Evolutionary conservation across 2,113 vertebrate genomes (phyloP).

Genomic region (Paraplagusia blochii): DNA sequence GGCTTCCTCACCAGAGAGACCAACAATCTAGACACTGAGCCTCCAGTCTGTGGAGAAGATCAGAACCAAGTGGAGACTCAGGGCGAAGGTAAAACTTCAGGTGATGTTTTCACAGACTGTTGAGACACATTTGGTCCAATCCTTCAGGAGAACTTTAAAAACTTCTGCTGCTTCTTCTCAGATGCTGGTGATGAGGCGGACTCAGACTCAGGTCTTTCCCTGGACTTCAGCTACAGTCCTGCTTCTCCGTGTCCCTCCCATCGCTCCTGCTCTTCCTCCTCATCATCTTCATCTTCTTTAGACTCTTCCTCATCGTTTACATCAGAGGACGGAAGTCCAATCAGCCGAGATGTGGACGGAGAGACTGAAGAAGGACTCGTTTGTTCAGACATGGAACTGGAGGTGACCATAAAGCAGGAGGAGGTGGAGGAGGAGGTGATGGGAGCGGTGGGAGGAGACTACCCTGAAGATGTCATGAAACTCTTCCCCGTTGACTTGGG

Average conservation of each 20-base stretch:
- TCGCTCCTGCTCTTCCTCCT: conserved; percentile 78
- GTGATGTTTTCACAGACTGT: not conserved
- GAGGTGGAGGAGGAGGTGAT: conserved; percentile 83
- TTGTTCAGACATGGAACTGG: conserved; percentile 72
- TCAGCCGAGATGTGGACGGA: conserved; percentile 76
- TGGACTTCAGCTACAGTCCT: conserved; percentile 88
- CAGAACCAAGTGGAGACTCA: conserved; percentile 1
- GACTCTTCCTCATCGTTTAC: conserved; percentile 45
- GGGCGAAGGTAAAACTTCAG: conserved; percentile 29
- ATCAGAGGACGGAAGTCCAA: conserved; percentile 47
- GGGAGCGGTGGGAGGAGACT: conserved; percentile 81
- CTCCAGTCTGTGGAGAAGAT: conserved; percentile 6
- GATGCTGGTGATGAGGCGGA: conserved; percentile 69
- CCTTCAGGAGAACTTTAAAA: not conserved
- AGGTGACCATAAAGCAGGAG: conserved; percentile 73
- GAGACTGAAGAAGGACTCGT: conserved; percentile 81
- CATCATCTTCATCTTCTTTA: conserved; percentile 72
- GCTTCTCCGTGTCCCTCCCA: conserved; percentile 86
- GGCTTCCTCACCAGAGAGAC: conserved; percentile 22
- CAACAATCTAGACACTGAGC: not conserved
- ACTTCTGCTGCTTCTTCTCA: conserved; percentile 10
- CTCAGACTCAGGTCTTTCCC: conserved; percentile 93
- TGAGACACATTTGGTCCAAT: too few relatives aligned
- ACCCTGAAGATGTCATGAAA: conserved; percentile 81
- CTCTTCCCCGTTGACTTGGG: conserved; percentile 80